These are phyloP conservation scores for Magallana ariakensis DNA, from an alignment of 1,140 invertebrate genomes.

Conservation along the genomic window DNA sequence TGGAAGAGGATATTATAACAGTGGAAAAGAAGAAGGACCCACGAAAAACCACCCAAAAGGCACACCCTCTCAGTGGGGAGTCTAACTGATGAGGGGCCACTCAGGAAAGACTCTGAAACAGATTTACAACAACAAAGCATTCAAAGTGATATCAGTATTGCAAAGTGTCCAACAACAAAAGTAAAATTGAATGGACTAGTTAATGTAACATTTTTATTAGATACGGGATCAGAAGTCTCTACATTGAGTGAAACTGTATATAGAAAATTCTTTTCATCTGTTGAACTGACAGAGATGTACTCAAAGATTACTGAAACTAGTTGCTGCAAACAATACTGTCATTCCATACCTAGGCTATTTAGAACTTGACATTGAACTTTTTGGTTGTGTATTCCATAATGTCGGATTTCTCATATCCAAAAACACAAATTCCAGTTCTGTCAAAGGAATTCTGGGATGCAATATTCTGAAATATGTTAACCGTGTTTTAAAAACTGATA, in stretches of 20 bases:
- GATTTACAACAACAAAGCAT: not conserved
- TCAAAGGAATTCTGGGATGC: constrained; percentile 30
- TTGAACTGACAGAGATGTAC: constrained; percentile 30
- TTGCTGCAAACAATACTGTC: constrained; percentile 15
- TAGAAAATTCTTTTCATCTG: not conserved
- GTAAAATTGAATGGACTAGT: constrained; percentile 14
- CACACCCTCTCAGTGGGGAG: constrained; percentile 18
- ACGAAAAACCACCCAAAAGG: constrained; percentile 29
- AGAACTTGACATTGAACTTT: constrained; percentile 19
- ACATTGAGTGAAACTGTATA: constrained; percentile 30
- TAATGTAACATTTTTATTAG: constrained; percentile 1
- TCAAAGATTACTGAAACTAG: constrained; percentile 12
- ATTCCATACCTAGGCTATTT: constrained; percentile 35
- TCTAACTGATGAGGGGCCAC: constrained; percentile 38
- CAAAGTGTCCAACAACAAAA: constrained; percentile 35
- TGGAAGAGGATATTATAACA: not conserved
- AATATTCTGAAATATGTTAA: constrained; percentile 33
- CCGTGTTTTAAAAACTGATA: not conserved
- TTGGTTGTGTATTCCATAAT: constrained; percentile 30
- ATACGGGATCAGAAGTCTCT: constrained; percentile 42
- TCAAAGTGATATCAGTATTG: not conserved
- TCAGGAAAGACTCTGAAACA: not conserved
- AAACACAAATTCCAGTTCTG: not conserved
- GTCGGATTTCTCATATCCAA: constrained; percentile 37
- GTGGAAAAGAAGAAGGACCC: not conserved